A percentile compares a stretch with the other conserved stretches of the same genome.
Evolutionary conservation across 1,140 invertebrate species (phyloP).

Genomic region (Helicoverpa zea): DNA sequence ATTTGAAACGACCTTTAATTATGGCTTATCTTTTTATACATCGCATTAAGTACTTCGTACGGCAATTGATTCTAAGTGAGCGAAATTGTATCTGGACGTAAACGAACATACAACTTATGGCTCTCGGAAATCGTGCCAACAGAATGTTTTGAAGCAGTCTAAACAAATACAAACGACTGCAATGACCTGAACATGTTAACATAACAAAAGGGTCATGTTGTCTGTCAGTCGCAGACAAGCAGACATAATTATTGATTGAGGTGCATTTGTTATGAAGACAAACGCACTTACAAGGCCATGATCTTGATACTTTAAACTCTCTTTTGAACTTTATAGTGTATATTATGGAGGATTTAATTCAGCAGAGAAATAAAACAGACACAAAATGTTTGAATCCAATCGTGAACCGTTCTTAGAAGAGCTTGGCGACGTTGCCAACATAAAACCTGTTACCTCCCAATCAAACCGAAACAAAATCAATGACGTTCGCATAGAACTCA

Average conservation of each 20-base stretch:
- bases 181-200: not conserved
- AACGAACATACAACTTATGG: too few species aligned
- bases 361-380: not conserved
- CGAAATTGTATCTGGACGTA: too few species aligned
- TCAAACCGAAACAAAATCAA: slow-evolving; percentile 33
- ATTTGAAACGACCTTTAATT: too few species aligned
- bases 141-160: not conserved
- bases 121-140: not conserved
- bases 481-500: slow-evolving; percentile 19
- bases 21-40: too few species aligned
- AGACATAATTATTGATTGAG: slow-evolving; percentile 13
- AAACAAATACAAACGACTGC: slow-evolving; percentile 20
- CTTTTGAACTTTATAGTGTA: not conserved
- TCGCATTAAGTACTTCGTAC: too few species aligned
- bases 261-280: not conserved
- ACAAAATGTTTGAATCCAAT: not conserved
- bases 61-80: too few species aligned
- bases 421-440: slow-evolving; percentile 22
- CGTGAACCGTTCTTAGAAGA: not conserved
- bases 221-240: not conserved
- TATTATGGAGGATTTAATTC: not conserved
- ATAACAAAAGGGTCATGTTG: slow-evolving; percentile 22
- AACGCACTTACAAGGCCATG: not conserved
- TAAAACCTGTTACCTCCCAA: slow-evolving; percentile 19
- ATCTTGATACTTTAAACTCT: not conserved